These are phyloP conservation scores for Ectemnius cavifrons DNA, from an alignment of 2,888 invertebrate species.

Conservation along the genomic window DNA sequence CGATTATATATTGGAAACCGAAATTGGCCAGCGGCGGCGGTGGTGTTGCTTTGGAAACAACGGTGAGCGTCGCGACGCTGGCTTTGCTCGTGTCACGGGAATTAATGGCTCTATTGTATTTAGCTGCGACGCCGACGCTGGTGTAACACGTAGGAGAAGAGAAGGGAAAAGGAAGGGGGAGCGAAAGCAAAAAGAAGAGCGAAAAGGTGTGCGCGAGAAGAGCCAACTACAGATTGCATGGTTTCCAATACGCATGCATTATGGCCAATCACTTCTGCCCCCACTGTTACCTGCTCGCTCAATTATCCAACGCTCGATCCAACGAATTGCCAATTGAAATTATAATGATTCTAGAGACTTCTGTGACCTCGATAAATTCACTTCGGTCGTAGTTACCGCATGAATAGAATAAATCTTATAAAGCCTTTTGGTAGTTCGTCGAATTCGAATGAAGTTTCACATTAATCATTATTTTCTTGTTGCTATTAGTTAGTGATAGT, in stretches of 20 bases:
- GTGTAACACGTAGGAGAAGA: too few species aligned
- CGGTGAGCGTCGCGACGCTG: background rate
- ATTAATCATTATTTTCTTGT: too few species aligned
- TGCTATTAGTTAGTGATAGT: too few species aligned
- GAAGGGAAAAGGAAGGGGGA: too few species aligned
- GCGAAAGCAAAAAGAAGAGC: too few species aligned
- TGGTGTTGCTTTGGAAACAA: slow-evolving; percentile 22
- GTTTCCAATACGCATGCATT: background rate
- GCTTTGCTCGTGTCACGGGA: slow-evolving; percentile 11
- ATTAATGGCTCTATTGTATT: slow-evolving; percentile 40
- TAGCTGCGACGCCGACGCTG: too few species aligned
- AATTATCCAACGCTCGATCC: background rate
- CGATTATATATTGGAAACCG: slow-evolving; percentile 28
- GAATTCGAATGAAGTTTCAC: too few species aligned
- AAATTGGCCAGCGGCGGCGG: slow-evolving; percentile 29
- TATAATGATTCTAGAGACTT: background rate
- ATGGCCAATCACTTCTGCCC: background rate
- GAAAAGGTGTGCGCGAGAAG: too few species aligned
- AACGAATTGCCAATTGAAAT: too few species aligned
- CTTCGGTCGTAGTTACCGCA: too few species aligned
- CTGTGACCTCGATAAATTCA: slow-evolving; percentile 12
- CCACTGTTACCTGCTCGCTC: background rate
- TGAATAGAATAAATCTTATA: too few species aligned
- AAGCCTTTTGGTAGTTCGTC: too few species aligned
- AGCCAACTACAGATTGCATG: background rate